Evolutionary conservation across 2,888 invertebrate genomes (phyloP).

Genomic region (Frankliniella intonsa): DNA sequence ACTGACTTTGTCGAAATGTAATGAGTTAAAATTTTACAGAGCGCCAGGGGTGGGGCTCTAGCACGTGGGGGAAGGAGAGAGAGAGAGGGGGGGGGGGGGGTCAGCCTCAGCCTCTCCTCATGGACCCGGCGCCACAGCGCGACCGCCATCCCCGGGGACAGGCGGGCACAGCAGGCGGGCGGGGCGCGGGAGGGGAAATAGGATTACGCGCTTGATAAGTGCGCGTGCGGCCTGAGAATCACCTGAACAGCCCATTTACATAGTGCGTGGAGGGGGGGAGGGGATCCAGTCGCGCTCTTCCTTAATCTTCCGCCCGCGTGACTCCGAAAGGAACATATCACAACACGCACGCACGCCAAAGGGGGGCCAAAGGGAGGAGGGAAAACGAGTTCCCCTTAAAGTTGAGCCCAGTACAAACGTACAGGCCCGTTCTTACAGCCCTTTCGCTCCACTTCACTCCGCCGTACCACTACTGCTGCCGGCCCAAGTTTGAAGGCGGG

Average conservation of each 20-base stretch:
- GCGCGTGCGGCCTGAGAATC: background rate
- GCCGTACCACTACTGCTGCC: background rate
- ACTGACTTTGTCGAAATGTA: no score
- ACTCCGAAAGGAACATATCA: background rate
- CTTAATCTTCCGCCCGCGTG: background rate
- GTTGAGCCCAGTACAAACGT: no score
- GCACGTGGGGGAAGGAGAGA: no score
- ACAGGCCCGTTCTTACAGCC: background rate
- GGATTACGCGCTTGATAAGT: constrained; percentile 26
- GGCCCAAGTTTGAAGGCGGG: background rate
- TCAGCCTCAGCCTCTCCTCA: background rate
- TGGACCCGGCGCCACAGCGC: background rate
- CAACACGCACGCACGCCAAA: no score
- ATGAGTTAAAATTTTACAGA: no score
- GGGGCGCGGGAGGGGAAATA: background rate
- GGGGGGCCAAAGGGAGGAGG: no score
- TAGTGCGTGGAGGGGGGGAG: background rate
- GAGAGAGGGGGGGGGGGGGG: no score
- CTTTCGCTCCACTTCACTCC: background rate
- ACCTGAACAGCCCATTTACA: constrained; percentile 20
- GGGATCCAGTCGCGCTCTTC: background rate
- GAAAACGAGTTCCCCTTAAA: background rate
- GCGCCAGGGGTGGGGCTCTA: no score
- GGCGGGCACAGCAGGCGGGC: background rate
- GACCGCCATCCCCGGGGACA: background rate